Percentiles rank a stretch among this genome's conserved stretches.
These are phyloP conservation scores for Dicentrarchus labrax DNA, from an alignment of 2,113 vertebrate genomes.

Conservation along the genomic window DNA sequence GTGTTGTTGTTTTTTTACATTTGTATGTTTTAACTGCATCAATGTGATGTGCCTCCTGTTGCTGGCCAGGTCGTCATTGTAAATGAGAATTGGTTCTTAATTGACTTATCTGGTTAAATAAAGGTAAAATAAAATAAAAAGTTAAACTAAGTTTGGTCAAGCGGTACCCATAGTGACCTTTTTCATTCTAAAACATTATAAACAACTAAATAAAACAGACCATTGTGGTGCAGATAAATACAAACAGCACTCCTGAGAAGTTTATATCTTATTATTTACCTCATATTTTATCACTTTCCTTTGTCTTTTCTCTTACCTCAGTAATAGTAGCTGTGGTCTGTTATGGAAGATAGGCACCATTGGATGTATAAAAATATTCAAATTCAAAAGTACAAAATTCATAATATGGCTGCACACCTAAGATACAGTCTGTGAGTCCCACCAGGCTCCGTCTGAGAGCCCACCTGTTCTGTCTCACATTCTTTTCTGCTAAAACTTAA, in stretches of 20 bases:
- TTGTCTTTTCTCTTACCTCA: background rate
- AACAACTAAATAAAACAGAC: background rate
- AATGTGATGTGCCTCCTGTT: too few relatives aligned
- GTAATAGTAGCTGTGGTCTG: background rate
- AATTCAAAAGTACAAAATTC: background rate
- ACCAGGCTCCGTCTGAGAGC: background rate
- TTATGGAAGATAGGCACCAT: background rate
- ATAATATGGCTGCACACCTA: background rate
- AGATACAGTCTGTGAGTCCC: background rate
- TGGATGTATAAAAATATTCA: background rate
- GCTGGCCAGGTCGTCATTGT: too few relatives aligned
- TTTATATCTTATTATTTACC: too few relatives aligned
- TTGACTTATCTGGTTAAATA: too few relatives aligned
- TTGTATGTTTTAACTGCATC: too few relatives aligned
- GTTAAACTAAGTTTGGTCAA: background rate
- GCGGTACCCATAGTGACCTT: background rate
- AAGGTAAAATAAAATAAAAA: too few relatives aligned
- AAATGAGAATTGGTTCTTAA: too few relatives aligned
- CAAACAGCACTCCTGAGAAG: too few relatives aligned
- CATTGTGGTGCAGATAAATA: background rate
- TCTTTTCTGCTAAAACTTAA: slow-evolving; percentile 8
- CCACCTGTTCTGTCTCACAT: slow-evolving; percentile 13
- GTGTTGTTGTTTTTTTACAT: too few relatives aligned
- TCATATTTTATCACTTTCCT: too few relatives aligned
- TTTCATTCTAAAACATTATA: background rate